These are phyloP conservation scores for Chloropsis hardwickii DNA, from an alignment of 2,113 vertebrate genomes.

Conservation along the genomic window DNA sequence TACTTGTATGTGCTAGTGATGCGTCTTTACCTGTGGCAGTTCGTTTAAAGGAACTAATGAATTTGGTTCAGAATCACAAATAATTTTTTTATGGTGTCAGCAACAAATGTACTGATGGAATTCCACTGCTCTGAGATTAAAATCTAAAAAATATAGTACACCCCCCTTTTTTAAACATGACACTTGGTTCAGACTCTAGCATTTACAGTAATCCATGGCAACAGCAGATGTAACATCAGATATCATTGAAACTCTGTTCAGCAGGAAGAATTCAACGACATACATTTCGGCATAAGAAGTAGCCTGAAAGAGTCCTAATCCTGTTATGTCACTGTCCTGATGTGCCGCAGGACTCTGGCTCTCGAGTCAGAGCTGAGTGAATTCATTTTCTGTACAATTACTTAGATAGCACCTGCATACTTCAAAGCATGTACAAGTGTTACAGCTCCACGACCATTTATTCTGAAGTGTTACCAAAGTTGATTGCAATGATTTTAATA, in stretches of 20 bases:
- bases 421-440: not conserved
- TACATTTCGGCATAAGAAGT: not conserved
- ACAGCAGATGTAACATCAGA: not conserved
- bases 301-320: not conserved
- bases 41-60: not conserved
- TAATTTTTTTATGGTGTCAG: not conserved
- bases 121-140: not conserved
- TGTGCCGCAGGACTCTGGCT: not conserved
- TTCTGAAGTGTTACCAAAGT: not conserved
- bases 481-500: not conserved
- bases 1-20: not conserved
- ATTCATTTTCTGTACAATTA: not conserved
- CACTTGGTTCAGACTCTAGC: not conserved
- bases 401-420: not conserved
- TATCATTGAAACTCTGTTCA: not conserved
- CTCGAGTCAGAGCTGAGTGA: not conserved
- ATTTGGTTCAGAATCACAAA: not conserved
- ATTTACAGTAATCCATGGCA: not conserved
- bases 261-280: not conserved
- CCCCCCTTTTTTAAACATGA: not conserved
- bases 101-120: not conserved
- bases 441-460: not conserved
- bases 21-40: not conserved
- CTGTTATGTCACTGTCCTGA: not conserved
- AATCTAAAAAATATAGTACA: not conserved